Base-by-base conservation (phyloP, 2,888 invertebrate genomes). In the Tortrix viridana region DNA sequence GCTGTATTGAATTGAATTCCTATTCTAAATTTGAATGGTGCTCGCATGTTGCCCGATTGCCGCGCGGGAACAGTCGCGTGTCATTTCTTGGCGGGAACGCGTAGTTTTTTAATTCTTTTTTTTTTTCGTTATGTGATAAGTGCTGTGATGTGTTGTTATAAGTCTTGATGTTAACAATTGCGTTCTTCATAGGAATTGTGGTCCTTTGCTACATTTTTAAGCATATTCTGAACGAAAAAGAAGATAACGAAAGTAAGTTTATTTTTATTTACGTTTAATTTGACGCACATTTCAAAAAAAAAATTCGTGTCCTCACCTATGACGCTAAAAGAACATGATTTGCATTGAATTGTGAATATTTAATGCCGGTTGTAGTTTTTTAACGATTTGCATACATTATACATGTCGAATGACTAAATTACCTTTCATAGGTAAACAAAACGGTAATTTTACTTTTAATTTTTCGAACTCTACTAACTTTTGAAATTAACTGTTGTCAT, bases 141-240 rank as follows among this genome's bases (percentile, higher is more conserved):
- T 86, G 85, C 77, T 77, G 88, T 88, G 88, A 82, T 85, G 89
- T 89, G 88, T 78, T 72, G 47, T 66, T 71, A n/a, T 41, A 41
- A 41, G 41, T 41, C 41, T 73, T 76, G 74, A 89, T 90, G 89
- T 80, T 90, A 73, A 80, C 77, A 57, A 81, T 88, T 79, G 77
- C 76, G 68, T 76, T 84, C 62, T 72, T 81, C 47, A 68, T 84
- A 63, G 81, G 79, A 68, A 69, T 79, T 66, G 69, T 83, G 73
- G 67, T 85, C 65, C 69, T 85, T 73, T 78, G 77, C 76, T 83
- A 81, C 70, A 68, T 83, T 66, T 68, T 81, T 57, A 81, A 83
- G 72, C 71, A 78, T 62, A 59, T 80, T 67, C 49, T 60, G 63
- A 61, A 69, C 43, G 67, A 68, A 61, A 71, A 74, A 60, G 67